A percentile compares a stretch with the other conserved stretches of the same genome.
phyloP scores from a whole-genome alignment of 2,113 vertebrate genomes.

The Chunga burmeisteri region DNA sequence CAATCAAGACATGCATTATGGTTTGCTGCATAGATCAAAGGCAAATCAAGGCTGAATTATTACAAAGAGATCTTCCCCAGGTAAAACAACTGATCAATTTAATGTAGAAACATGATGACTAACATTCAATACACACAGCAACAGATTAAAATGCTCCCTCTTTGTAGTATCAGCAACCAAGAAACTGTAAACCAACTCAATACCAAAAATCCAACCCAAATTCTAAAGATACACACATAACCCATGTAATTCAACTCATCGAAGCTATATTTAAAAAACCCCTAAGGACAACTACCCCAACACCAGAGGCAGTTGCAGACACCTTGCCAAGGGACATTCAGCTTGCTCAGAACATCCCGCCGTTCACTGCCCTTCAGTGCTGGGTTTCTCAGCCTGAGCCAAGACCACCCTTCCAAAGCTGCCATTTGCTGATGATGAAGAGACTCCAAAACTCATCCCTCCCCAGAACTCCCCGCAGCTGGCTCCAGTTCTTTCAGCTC shows the following conservation, averaged over 20 bases:
- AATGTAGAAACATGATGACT: background rate
- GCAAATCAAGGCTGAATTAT: background rate
- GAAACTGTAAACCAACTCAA: background rate
- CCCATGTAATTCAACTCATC: background rate
- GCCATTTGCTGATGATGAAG: background rate
- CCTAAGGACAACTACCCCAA: background rate
- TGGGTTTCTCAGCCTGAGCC: background rate
- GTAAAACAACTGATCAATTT: background rate
- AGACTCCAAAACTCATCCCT: background rate
- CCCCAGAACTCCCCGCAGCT: background rate
- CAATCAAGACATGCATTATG: background rate
- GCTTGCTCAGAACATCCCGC: background rate
- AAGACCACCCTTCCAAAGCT: background rate
- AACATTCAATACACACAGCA: background rate
- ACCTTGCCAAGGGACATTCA: background rate
- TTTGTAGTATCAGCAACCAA: background rate
- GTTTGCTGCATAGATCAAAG: background rate
- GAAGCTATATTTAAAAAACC: background rate
- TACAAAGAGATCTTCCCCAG: background rate
- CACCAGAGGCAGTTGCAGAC: background rate
- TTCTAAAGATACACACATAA: background rate
- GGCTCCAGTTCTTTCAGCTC: background rate
- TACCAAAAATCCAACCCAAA: background rate
- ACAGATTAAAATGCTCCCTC: background rate
- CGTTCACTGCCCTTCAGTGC: accelerated